phyloP scores from a whole-genome alignment of 2,888 invertebrate species.

The Ellobium chinense region DNA sequence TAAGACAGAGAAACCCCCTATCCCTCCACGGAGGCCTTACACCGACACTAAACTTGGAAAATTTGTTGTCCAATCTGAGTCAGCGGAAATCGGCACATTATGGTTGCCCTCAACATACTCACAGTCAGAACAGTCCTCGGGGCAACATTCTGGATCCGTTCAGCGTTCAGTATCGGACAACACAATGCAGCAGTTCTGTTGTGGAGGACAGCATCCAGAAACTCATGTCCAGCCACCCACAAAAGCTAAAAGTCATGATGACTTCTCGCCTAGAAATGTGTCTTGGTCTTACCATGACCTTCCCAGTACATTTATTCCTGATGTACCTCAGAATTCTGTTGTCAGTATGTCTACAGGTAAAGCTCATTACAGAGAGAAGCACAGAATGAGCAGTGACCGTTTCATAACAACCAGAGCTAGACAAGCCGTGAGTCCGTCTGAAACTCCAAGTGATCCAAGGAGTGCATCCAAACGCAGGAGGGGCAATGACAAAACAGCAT shows the following conservation, averaged over 20 bases:
- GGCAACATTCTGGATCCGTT: too few species aligned
- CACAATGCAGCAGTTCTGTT: background rate
- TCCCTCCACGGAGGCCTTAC: slow-evolving; percentile 33
- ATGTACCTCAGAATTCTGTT: background rate
- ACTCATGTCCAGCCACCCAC: background rate
- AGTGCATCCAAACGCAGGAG: slow-evolving; percentile 43
- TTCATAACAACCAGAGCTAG: background rate
- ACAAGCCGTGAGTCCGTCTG: background rate
- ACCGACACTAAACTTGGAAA: slow-evolving; percentile 18
- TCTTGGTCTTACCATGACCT: slow-evolving; percentile 24
- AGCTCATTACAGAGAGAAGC: background rate
- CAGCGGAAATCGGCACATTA: slow-evolving; percentile 5
- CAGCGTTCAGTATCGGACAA: background rate
- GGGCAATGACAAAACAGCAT: slow-evolving; percentile 22
- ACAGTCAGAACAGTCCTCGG: background rate
- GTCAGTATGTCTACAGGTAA: background rate
- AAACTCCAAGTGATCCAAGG: background rate
- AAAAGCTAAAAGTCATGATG: background rate
- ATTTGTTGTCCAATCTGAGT: background rate
- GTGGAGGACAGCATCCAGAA: background rate
- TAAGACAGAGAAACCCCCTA: slow-evolving; percentile 5
- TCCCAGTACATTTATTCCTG: background rate
- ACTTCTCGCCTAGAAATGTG: background rate
- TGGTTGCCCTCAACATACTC: background rate
- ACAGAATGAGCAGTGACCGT: background rate